phyloP scores from a whole-genome alignment of 2,888 invertebrate species.

The Deilephila elpenor region DNA sequence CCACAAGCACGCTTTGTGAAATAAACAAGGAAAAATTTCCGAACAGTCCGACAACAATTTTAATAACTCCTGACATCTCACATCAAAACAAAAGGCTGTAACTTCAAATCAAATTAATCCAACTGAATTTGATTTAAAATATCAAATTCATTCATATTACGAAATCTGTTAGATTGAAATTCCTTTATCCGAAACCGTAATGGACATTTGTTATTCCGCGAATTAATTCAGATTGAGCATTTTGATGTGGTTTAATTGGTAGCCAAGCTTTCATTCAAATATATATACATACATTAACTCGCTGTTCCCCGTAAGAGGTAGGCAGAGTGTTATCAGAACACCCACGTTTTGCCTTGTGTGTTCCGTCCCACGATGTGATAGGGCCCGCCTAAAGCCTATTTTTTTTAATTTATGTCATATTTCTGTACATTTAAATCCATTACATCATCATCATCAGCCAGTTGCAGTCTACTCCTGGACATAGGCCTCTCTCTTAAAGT shows the following conservation, averaged over 20 bases:
- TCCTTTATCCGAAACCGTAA: constrained; percentile 38
- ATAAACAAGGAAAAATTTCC: neutral
- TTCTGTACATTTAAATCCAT: no score
- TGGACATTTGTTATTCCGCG: constrained; percentile 32
- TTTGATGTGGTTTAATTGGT: neutral
- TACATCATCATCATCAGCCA: no score
- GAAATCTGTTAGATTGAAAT: constrained; percentile 42
- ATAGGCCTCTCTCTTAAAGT: no score
- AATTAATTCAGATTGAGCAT: constrained; percentile 40
- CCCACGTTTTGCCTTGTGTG: no score
- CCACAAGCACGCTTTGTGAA: neutral
- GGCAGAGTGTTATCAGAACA: no score
- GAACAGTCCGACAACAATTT: neutral
- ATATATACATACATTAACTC: no score
- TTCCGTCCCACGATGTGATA: no score
- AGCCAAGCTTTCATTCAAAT: no score
- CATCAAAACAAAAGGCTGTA: constrained; percentile 4
- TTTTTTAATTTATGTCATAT: no score
- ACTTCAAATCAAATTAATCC: constrained; percentile 30
- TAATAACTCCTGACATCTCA: neutral
- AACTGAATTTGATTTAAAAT: constrained; percentile 42
- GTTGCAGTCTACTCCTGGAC: no score
- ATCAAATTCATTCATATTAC: constrained; percentile 38
- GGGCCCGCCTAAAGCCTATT: no score
- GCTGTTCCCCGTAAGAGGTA: no score